These are phyloP conservation scores for Polypedilum pembai DNA, from an alignment of 1,140 invertebrate species.

Conservation along the genomic window DNA sequence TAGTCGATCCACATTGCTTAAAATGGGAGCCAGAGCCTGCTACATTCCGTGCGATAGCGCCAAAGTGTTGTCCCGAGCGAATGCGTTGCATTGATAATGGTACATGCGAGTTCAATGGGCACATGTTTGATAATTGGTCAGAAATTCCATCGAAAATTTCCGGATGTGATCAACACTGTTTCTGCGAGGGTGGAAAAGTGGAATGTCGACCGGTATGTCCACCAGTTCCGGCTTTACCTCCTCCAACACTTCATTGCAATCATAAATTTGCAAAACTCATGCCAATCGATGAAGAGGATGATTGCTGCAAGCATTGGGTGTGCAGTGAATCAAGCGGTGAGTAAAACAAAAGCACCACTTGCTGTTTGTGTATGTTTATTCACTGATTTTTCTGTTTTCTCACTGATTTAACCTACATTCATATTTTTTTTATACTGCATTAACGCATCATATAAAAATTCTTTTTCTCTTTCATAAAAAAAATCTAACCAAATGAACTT, in stretches of 20 bases:
- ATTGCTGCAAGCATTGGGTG: conserved; percentile 70
- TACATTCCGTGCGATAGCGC: conserved; percentile 60
- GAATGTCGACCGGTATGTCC: conserved; percentile 74
- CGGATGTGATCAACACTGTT: conserved; percentile 77
- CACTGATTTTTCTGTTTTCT: neutral
- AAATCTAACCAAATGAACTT: too few species aligned
- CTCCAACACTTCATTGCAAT: conserved; percentile 61
- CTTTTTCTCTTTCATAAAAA: neutral
- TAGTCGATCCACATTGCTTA: conserved; percentile 72
- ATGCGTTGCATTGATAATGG: conserved; percentile 69
- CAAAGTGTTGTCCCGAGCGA: conserved; percentile 73
- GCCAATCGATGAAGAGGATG: conserved; percentile 66
- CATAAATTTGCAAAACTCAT: conserved; percentile 54
- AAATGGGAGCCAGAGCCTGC: conserved; percentile 73
- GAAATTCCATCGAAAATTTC: conserved; percentile 56
- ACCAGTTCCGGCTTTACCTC: conserved; percentile 63
- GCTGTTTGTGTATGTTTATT: neutral
- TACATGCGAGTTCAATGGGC: conserved; percentile 61
- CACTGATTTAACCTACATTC: neutral
- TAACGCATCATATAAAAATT: conserved; percentile 34
- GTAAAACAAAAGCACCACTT: neutral
- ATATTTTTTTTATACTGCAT: conserved; percentile 32
- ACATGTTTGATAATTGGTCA: conserved; percentile 60
- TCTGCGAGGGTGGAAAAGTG: conserved; percentile 76
- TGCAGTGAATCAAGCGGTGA: conserved; percentile 46